Evolutionary conservation across 2,797 vertebrate genomes (phyloP), one percentile per base, ranked within the genome.

Genomic region (Ataeniobius toweri): DNA sequence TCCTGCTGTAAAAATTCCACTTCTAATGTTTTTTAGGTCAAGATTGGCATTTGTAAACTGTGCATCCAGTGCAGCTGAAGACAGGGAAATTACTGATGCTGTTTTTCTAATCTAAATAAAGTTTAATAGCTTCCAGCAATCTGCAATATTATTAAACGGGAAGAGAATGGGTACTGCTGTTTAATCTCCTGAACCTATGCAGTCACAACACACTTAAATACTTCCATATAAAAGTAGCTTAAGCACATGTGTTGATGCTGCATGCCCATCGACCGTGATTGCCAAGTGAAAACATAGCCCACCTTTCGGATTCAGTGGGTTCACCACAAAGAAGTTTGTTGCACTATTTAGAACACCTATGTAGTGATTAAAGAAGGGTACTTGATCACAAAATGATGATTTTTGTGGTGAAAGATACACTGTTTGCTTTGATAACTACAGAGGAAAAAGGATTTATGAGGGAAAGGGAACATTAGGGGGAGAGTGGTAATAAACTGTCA

Each of bases 271-370:
- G 87, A 82, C 91, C 92, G 83, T 76, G 86, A 77, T 31, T 79
- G 70, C 80, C 76, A 0, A 85, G 93, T 94, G 91, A 95, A 92
- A 96, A 95, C 92, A 94, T 65, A 80, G 85, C 79, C 85, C 78
- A 63, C 84, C 77, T 83, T 71, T 83, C 91, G 87, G 84, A 53
- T 88, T 81, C 88, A 78, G 80, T 86, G 56, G 81, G 53, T 59
- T 50, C 68, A 46, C 51, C 28, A 41, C 67, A 78, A 74, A 39
- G 78, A 71, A 48, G 16, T 78, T 82, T 75, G 73, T 80, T 80
- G 41, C 41, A 48, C 67, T 67, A 41, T 55, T 55, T 55, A 55
- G 20, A 20, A 6, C 36, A 67, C 36, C 8, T 67, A 24, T 12
- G 36, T 24, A 67, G 36, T 41, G 36, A 41, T 41, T 67, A 24